phyloP scores from a whole-genome alignment of 2,797 vertebrate species.

The Pseudotriccus pelzelni region DNA sequence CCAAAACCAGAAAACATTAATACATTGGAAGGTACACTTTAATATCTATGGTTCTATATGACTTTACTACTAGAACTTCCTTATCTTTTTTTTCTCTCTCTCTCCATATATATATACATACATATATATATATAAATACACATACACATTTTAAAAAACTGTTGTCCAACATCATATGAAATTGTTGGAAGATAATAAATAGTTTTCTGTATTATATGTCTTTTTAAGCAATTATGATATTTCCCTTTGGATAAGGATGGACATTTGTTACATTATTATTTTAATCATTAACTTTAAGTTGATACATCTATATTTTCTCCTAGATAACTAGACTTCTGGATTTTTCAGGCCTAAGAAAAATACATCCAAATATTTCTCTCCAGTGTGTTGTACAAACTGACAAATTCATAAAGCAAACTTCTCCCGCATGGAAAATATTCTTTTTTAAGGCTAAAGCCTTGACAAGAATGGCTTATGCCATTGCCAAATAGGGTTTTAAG shows the following conservation, averaged over 20 bases:
- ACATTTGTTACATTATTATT: neutral
- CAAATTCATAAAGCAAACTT: neutral
- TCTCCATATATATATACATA: neutral
- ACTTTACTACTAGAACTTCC: neutral
- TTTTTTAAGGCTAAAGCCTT: neutral
- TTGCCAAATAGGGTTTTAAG: neutral
- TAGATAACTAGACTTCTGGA: neutral
- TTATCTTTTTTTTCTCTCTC: neutral
- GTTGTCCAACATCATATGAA: fast-evolving
- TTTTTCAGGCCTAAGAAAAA: neutral
- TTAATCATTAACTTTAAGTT: neutral
- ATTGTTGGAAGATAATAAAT: neutral
- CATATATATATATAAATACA: neutral
- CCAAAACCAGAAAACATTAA: neutral
- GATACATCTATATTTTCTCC: neutral
- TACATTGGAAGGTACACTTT: neutral
- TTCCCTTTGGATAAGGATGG: neutral
- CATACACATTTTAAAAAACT: neutral
- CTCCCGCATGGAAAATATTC: neutral
- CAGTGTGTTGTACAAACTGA: neutral
- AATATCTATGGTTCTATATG: neutral
- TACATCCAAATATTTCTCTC: neutral
- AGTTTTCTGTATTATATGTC: neutral
- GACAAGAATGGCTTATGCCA: neutral
- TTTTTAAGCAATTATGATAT: neutral